Conservation (phyloP, 2,888 invertebrate genomes). For the Lasiommata megera region DNA sequence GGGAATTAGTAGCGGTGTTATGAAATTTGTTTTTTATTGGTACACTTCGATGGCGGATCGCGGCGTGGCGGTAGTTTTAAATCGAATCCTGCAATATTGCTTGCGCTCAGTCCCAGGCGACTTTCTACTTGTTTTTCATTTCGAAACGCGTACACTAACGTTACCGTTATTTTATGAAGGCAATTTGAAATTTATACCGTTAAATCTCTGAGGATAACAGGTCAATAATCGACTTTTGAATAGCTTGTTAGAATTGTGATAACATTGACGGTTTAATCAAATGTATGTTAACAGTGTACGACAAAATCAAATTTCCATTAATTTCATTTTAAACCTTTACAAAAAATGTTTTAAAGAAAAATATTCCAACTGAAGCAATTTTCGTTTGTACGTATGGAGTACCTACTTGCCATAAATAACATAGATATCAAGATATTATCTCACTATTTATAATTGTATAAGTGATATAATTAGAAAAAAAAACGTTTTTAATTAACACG, state of each 20-base stretch:
- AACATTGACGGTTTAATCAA: not conserved
- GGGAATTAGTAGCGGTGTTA: constrained; percentile 21
- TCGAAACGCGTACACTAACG: constrained; percentile 41
- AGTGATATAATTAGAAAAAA: no score
- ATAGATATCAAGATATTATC: no score
- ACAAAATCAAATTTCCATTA: no score
- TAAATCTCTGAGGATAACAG: constrained; percentile 24
- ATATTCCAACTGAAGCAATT: no score
- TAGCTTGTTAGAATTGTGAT: not conserved
- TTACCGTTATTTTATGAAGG: constrained; percentile 49
- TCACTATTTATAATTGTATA: no score
- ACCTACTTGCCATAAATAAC: no score
- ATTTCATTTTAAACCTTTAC: no score
- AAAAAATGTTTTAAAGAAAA: no score
- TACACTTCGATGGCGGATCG: constrained; percentile 38
- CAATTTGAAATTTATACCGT: constrained; percentile 51
- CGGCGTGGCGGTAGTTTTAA: constrained; percentile 60
- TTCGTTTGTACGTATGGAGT: no score
- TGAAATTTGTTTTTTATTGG: constrained; percentile 31
- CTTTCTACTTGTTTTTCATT: constrained; percentile 58
- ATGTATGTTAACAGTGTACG: not conserved
- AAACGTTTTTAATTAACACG: no score
- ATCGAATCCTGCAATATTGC: constrained; percentile 69
- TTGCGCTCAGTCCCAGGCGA: constrained; percentile 55
- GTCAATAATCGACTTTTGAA: constrained; percentile 18